Conservation (phyloP, 2,113 vertebrate genomes). For the Alosa alosa region DNA sequence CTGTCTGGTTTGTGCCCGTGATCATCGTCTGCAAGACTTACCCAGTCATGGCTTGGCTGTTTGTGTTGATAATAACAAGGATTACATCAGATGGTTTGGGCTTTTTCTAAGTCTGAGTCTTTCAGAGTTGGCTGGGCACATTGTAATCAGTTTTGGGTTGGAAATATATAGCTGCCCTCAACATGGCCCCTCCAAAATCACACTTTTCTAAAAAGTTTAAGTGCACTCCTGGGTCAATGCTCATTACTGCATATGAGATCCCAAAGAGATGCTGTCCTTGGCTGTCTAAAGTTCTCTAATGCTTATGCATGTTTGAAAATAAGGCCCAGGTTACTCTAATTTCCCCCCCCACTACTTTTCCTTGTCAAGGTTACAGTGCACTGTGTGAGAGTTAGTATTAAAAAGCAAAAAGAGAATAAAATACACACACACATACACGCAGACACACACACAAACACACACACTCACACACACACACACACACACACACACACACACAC, state of each 20-base stretch:
- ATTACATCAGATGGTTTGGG: background rate
- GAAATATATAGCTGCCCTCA: background rate
- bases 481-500: background rate
- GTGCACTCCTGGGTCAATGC: constrained; percentile 23
- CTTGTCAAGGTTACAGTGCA: constrained; percentile 32
- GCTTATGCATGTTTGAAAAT: background rate
- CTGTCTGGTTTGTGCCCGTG: background rate
- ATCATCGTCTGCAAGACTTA: background rate
- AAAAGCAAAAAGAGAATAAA: too few relatives aligned
- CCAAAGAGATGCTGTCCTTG: constrained; percentile 26
- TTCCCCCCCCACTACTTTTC: background rate
- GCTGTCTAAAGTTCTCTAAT: constrained; percentile 13
- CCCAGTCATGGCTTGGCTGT: background rate
- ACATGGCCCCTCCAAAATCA: background rate
- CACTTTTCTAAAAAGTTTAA: constrained; percentile 19
- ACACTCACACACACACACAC: background rate
- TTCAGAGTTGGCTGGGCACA: background rate
- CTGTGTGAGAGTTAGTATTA: background rate
- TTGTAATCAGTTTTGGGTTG: background rate
- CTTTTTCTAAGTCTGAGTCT: background rate
- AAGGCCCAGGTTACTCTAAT: constrained; percentile 5
- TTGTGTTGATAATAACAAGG: background rate
- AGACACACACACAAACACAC: too few relatives aligned
- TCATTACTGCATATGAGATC: constrained; percentile 16
- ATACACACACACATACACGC: too few relatives aligned